Base-by-base conservation (phyloP, 2,797 vertebrate species). In the Pipistrellus pipistrellus region DNA sequence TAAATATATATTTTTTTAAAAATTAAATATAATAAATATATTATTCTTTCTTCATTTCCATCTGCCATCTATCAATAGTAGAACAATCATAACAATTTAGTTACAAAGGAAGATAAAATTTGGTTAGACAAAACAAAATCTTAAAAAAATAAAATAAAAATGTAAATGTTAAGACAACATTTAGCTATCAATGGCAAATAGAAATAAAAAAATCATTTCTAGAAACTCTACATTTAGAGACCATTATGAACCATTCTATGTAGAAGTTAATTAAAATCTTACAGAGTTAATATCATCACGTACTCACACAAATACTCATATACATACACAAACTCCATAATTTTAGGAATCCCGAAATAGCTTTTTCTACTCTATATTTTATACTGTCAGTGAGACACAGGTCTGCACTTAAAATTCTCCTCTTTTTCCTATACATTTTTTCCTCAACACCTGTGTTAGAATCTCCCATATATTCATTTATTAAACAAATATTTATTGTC, bases 181-280 rank as follows among this genome's bases (percentile, higher is more conserved):
- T 80, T 91, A 84, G 27, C 44, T 59, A 53, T 12, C 11, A 59
- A 14, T 51, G 15, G 10, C 10, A 80, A 94, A 44, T 20, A 66
- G 13, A 92, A 78, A 46, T 83, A 18, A 38, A 55, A 92, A 92
- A 92, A 46, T n/a, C 3, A 38, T 57, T 78, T 69, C 85, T 9
- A 46, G 11, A 53, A 10, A 8, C 1, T 55, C 1, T 55, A 66
- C 38, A 51, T 92, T 75, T 57, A 57, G 23, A 38, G n/a, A 59
- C 0, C 4, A 51, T 57, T 41, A 11, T 38, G n/a, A 68, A 85
- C 1, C 5, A 30, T 25, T 75, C 7, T 30, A 75, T 59, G 15
- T 51, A 59, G 64, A 88, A 7, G 0, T 51, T 85, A 41, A 41
- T 35, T 32, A 14, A 85, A 81, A n/a, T 35, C 7, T 68, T 80